Conservation (phyloP, 2,797 vertebrate species). For the Phataginus tricuspis region DNA sequence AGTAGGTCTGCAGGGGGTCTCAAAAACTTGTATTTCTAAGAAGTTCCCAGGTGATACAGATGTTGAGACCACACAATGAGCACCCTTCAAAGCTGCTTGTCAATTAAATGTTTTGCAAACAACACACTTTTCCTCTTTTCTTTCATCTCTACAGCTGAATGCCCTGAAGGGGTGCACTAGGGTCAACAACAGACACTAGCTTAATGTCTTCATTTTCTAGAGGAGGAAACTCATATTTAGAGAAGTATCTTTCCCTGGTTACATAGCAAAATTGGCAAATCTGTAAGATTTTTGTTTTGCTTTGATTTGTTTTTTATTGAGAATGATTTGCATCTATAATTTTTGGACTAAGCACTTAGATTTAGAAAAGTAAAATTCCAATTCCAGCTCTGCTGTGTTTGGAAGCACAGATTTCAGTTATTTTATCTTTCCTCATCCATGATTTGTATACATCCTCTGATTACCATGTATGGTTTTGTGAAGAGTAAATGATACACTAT, state of each 20-base stretch:
- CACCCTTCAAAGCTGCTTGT: not conserved
- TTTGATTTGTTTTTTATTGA: not conserved
- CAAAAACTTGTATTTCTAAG: not conserved
- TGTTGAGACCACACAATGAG: not conserved
- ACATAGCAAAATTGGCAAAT: not conserved
- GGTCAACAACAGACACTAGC: not conserved
- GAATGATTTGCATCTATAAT: not conserved
- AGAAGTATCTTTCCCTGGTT: not conserved
- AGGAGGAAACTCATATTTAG: not conserved
- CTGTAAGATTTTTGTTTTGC: not conserved
- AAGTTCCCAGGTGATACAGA: not conserved
- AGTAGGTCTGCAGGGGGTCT: not conserved
- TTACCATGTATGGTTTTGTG: not conserved
- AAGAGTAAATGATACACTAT: not conserved
- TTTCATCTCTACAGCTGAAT: not conserved
- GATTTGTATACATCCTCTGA: not conserved
- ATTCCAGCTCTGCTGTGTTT: not conserved
- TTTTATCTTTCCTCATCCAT: not conserved
- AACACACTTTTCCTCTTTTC: not conserved
- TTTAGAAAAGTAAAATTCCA: constrained; percentile 5
- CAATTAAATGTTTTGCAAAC: not conserved
- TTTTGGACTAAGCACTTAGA: not conserved
- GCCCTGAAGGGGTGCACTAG: not conserved
- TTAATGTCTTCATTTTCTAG: not conserved
- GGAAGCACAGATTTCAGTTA: not conserved